Evolutionary conservation across 2,888 invertebrate species (phyloP), one percentile per base, ranked within the genome.

Genomic region (Diachrysia chrysitis): DNA sequence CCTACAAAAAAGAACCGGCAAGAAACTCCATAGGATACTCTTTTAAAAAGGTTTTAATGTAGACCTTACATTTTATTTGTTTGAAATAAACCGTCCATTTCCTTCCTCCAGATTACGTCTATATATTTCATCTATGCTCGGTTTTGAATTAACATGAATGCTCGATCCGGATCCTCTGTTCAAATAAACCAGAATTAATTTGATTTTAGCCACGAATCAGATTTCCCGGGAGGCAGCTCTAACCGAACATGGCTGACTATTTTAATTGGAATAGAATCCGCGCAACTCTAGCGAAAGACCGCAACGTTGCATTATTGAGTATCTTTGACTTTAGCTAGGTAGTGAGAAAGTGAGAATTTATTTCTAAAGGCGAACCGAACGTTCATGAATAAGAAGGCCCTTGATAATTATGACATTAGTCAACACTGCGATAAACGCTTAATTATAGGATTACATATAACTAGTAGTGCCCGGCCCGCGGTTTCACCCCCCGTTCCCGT

Each of bases 181-280:
- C 21, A 60, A 69, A 64, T 71, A 64, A 76, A 68, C 25, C 58
- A 62, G 58, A 60, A 63, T 66, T 51, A 17, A 37, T 51, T 19
- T 19, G 19, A 66, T 69, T 71, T 74, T 46, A 19, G 14, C 58
- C 68, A n/a, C 51, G 17, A 60, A 25, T 62, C 46, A 16, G 42
- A 73, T 76, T 76, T 73, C 73, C 73, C 66, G 9, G 12, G 64
- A 56, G 69, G 53, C 35, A 17, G 12, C 48, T 6, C 56, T 9
- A 46, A 42, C 46, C 35, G 29, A 29, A 48, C 9, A 48, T 14
- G n/a, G 35, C 64, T 66, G 69, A 67, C 69, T 59, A 16, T 58
- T 61, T 25, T 62, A 67, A 70, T 63, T 66, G 55, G 35, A 51
- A 32, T 19, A 32, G 51, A 46, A 53, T 62, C 51, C 37, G 23